Percentiles rank a stretch among this genome's conserved stretches.
These are phyloP conservation scores for Paramisgurnus dabryanus DNA, from an alignment of 2,113 vertebrate genomes.

Conservation along the genomic window DNA sequence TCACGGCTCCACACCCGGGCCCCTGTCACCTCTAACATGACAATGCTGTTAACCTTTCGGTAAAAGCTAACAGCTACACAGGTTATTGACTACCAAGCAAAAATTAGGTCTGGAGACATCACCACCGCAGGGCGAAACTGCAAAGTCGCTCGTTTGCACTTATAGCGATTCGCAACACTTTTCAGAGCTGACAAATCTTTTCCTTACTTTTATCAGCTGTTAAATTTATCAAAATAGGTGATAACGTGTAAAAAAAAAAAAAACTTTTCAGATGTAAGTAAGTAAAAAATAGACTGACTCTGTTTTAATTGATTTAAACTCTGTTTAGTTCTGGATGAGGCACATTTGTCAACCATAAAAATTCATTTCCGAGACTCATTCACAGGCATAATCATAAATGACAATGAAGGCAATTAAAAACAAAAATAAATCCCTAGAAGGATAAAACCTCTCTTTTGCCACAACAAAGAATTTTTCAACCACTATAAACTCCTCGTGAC, in stretches of 20 bases:
- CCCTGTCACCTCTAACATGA: constrained; percentile 44
- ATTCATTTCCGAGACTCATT: not conserved
- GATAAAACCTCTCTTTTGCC: not conserved
- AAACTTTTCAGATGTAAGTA: no score
- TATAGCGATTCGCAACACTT: constrained; percentile 7
- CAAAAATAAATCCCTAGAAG: not conserved
- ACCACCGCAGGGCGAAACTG: not conserved
- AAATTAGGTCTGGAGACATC: constrained; percentile 26
- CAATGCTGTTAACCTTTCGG: constrained; percentile 51
- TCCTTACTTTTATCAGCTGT: no score
- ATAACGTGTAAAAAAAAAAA: no score
- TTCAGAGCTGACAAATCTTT: not conserved
- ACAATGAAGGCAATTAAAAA: constrained; percentile 1
- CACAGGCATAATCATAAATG: not conserved
- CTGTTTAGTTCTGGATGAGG: not conserved
- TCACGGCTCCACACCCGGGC: constrained; percentile 23
- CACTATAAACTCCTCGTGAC: constrained; percentile 1
- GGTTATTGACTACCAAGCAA: constrained; percentile 23
- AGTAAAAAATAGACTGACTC: no score
- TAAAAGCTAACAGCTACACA: constrained; percentile 29
- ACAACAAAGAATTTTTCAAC: not conserved
- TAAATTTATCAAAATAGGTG: no score
- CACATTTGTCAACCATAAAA: not conserved
- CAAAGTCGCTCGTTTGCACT: not conserved
- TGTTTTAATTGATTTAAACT: no score